Base-by-base conservation (phyloP, 1,140 invertebrate species). In the Pseudomyrmex dendroicus region DNA sequence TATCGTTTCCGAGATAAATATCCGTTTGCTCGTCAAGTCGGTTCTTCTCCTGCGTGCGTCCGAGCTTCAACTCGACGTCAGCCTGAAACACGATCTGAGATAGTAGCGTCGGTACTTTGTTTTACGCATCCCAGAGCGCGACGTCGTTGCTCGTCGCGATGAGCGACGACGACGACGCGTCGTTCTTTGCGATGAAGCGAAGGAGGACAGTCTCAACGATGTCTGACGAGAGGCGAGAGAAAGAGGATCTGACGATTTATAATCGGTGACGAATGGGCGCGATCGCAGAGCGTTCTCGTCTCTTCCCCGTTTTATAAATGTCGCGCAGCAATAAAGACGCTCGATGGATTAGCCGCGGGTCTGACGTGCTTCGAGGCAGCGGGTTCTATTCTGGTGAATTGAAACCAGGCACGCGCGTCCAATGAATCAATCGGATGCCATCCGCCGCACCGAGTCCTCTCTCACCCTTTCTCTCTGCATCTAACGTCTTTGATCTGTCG, bases 371-470 rank as follows among this genome's bases (percentile, higher is more conserved):
- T 5, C 90, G 83, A 86, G 84, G 82, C 85, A 85, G 56, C 84
- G 86, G 84, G 89, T 89, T 92, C 91, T 92, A 92, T 92, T 92
- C 90, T 91, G 87, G 91, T 92, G 91, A 91, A 91, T 91, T 89
- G 86, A 90, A 91, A 89, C 80, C 84, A 88, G 89, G 89, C 91
- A 92, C 91, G 91, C 91, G 91, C 91, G 91, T 91, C 89, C 90
- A 91, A 92, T 92, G 90, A 92, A 92, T 92, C 91, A 92, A 92
- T 92, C 87, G 87, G 61, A 74, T 90, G 82, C 77, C 77, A 73
- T 78, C 74, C 77, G 72, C 76, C 59, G 73, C 80, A 22, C 59
- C 63, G 87, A 74, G 73, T 74, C 78, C 70, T 35, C 35, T 84
- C 35, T 84, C 86, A 59, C 63, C 74, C 78, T 64, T 68, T 52